Evolutionary conservation across 2,797 vertebrate genomes (phyloP).

Genomic region (Astyanax mexicanus): DNA sequence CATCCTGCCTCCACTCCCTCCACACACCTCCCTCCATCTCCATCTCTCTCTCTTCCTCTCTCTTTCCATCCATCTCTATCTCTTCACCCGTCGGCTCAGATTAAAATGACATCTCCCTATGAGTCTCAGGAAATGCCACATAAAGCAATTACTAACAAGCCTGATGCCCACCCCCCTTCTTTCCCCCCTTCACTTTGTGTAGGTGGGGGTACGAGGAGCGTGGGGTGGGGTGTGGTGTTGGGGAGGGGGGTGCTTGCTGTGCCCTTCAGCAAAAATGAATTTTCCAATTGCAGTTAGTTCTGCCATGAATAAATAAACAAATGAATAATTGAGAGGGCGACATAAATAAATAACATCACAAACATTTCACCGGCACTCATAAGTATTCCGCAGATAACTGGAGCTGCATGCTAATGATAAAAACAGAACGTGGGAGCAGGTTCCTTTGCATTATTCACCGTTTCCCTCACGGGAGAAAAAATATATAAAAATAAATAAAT

Average conservation of each 20-base stretch:
- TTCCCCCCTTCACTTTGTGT: slow-evolving; percentile 53
- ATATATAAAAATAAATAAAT: no score
- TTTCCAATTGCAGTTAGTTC: slow-evolving; percentile 87
- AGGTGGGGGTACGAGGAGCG: slow-evolving; percentile 44
- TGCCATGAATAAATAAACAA: slow-evolving; percentile 89
- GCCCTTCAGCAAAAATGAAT: slow-evolving; percentile 87
- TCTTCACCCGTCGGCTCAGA: slow-evolving; percentile 67
- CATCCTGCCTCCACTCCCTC: slow-evolving; percentile 41
- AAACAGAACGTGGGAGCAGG: slow-evolving; percentile 77
- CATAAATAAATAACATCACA: slow-evolving; percentile 91
- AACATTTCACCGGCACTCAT: slow-evolving; percentile 83
- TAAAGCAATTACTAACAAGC: slow-evolving; percentile 81
- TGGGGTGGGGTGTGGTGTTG: slow-evolving; percentile 40
- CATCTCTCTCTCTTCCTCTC: slow-evolving; percentile 49
- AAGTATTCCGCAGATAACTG: slow-evolving; percentile 82
- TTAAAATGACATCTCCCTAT: slow-evolving; percentile 74
- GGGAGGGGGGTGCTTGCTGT: slow-evolving; percentile 70
- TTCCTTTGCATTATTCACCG: slow-evolving; percentile 80
- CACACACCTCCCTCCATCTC: slow-evolving; percentile 46
- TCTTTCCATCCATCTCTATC: slow-evolving; percentile 50
- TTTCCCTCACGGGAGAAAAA: neutral
- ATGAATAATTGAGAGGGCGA: slow-evolving; percentile 88
- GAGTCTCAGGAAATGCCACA: slow-evolving; percentile 73
- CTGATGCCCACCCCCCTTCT: slow-evolving; percentile 66
- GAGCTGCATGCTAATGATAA: slow-evolving; percentile 83